phyloP scores from a whole-genome alignment of 2,888 invertebrate genomes.

The Tipula confusa region DNA sequence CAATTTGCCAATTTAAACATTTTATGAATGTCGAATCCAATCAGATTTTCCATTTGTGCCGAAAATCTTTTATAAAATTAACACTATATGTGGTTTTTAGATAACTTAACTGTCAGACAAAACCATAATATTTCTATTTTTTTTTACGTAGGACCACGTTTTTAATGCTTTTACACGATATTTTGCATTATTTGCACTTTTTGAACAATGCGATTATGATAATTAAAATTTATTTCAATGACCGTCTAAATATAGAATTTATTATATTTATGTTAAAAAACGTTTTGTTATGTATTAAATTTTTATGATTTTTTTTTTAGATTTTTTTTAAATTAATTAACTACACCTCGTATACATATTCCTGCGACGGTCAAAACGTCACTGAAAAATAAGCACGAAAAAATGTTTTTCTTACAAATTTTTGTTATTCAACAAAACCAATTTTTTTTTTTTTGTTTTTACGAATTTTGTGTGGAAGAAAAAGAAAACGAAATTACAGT shows the following conservation, averaged over 20 bases:
- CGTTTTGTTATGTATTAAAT: too few species aligned
- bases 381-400: slow-evolving; percentile 20
- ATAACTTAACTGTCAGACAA: not conserved
- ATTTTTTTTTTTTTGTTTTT: too few species aligned
- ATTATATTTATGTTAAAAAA: not conserved
- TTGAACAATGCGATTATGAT: too few species aligned
- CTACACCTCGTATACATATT: slow-evolving; percentile 20
- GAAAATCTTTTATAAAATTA: not conserved
- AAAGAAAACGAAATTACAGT: slow-evolving; percentile 21
- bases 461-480: not conserved
- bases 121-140: not conserved
- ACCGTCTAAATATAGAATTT: not conserved
- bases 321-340: not conserved
- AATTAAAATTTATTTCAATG: not conserved
- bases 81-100: not conserved
- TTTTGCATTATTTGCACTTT: not conserved
- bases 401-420: not conserved
- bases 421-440: not conserved
- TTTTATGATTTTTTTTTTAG: not conserved
- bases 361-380: slow-evolving; percentile 29
- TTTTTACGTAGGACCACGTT: not conserved
- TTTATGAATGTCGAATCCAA: not conserved
- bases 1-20: not conserved
- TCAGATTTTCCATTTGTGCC: not conserved
- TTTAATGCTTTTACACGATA: not conserved